Base-by-base conservation (phyloP, 2,888 invertebrate genomes). In the Callimorpha dominula region DNA sequence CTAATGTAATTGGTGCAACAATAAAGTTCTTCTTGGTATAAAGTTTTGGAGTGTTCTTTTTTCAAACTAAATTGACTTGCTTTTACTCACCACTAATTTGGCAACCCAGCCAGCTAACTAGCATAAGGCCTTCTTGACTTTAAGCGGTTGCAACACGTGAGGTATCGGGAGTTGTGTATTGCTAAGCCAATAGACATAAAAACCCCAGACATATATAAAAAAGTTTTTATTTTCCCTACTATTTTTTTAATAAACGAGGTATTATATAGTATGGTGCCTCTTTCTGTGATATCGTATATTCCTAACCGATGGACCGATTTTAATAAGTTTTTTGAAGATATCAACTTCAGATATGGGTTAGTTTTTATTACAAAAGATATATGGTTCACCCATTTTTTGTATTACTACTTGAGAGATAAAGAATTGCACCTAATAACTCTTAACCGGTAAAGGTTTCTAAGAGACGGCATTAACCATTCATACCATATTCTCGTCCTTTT, bases 1-100 rank as follows among this genome's bases (percentile, higher is more conserved):
- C 31, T 79, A 73, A 79, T 82, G 78, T 69, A 73, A 68, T 75
- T 77, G 67, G 69, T 75, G 72, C 75, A 77, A 72, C 60, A 67
- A 72, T 50, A 20, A 65, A 20, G n/a, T 65, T 20, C 3, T 15
- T 65, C 50, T 65, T 31, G 17, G 9, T n/a, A 31, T 31, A 50
- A 49, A 49, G 12, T 11, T 31, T 60, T 60, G 12, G 5, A 14
- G 4, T 1, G 31, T 31, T 60, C 4, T 60, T 31, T 31, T 60
- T 31, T 31, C 12, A 31, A 57, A 57, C n/a, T 57, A 8, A n/a
- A 57, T 11, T 52, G n/a, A 54, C 17, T 1, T n/a, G 2, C 4
- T 50, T 50, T 50, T 17, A 17, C 1, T 52, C 17, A 17, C 52
- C 17, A 52, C 11, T 57, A 11, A 20, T 7, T 57, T 20, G n/a